Evolutionary conservation across 2,797 vertebrate species (phyloP), one percentile per base, ranked within the genome.

Genomic region (Psittacula derbiana): DNA sequence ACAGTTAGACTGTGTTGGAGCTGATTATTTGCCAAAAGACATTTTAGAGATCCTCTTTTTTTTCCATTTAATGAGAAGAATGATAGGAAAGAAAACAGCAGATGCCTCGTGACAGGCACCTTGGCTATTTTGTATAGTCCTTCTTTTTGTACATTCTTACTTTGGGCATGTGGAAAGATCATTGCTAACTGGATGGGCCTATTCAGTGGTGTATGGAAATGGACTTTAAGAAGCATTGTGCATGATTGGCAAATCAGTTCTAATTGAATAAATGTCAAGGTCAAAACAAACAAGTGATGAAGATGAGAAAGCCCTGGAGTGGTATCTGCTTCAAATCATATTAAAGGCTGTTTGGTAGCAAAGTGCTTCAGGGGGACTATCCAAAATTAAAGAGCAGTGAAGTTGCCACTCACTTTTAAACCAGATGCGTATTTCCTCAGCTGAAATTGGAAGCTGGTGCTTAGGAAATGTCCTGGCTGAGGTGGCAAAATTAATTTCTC

Each of bases 231-330:
- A 98, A 96, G 95, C 95, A 38, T 95, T 96, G 96, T 96, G 53
- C 95, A 60, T 98, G 98, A 98, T 97, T 98, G 98, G 97, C 97
- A 98, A 98, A 98, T 98, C 98, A 94, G 97, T 97, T 98, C 97
- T 98, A 99, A 99, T 98, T 98, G 97, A 98, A 98, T 98, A 96
- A 98, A 97, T 98, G 98, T 98, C 98, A 98, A 98, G 98, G 98
- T 98, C 98, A 98, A 91, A 95, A 90, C 67, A 97, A 97, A 97
- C 94, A 97, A 97, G 96, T 97, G 98, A 98, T 97, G 96, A 98
- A 98, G 98, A 98, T 96, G 96, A 98, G 96, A 97, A 97, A 98
- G 96, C 97, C 97, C 97, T 98, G 96, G 96, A 97, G 98, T 95
- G 74, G 71, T 93, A 80, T 97, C 96, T 96, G 86, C 76, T 97